Percentiles rank a stretch among this genome's conserved stretches.
Conservation (phyloP, 2,797 vertebrate genomes). For the Pygocentrus nattereri region DNA sequence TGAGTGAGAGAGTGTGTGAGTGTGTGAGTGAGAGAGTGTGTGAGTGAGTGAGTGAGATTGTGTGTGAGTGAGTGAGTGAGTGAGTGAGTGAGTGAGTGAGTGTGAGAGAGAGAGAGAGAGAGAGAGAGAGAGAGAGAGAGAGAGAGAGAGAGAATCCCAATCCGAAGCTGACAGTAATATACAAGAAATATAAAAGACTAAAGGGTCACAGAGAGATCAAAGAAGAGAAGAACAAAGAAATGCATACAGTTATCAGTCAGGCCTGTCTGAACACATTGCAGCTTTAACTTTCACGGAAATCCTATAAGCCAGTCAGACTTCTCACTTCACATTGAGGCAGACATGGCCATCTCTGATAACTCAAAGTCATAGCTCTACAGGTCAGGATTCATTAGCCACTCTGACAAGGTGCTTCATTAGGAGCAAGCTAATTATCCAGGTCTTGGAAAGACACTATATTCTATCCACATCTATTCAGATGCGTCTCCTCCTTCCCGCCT, state of each 20-base stretch:
- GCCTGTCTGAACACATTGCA: not conserved
- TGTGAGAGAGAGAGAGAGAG: too few species aligned
- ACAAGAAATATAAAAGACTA: slow-evolving; percentile 10
- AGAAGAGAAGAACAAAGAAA: slow-evolving; percentile 13
- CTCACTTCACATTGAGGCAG: slow-evolving; percentile 21
- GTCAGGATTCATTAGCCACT: slow-evolving; percentile 58
- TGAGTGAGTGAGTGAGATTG: too few species aligned
- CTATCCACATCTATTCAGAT: slow-evolving; percentile 58
- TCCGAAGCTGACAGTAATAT: not conserved
- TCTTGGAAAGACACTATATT: slow-evolving; percentile 46
- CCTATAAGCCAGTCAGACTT: slow-evolving; percentile 15
- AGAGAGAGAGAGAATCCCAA: not conserved
- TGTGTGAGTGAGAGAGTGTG: too few species aligned
- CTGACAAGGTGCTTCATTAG: slow-evolving; percentile 56
- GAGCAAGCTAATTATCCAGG: slow-evolving; percentile 55
- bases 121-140: slow-evolving; percentile 13
- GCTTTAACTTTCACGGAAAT: not conserved
- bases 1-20: too few species aligned
- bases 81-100: too few species aligned
- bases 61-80: too few species aligned
- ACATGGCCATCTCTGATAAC: slow-evolving; percentile 25
- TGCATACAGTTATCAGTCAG: slow-evolving; percentile 5
- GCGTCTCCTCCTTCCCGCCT: slow-evolving; percentile 54
- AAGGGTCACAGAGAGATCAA: not conserved
- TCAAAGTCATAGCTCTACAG: slow-evolving; percentile 31